phyloP scores from a whole-genome alignment of 53 echinoderm and acorn worm species.

The Arbacia lixula region DNA sequence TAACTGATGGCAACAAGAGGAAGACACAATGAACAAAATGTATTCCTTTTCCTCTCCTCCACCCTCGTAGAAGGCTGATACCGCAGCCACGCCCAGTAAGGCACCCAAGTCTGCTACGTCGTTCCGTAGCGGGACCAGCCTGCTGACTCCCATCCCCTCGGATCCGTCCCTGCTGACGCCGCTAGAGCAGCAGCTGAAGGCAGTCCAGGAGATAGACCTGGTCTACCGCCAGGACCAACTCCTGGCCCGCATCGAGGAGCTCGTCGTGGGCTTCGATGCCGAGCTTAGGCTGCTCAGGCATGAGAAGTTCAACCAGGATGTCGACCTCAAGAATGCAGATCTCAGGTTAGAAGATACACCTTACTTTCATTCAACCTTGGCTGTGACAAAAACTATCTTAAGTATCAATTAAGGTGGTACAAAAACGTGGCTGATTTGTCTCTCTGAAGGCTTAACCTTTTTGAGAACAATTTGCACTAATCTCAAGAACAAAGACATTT shows the following conservation, averaged over 20 bases:
- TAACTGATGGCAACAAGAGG: too few relatives aligned
- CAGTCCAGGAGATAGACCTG: constrained; percentile 78
- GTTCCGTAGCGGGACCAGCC: constrained; percentile 29
- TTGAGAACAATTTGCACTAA: too few relatives aligned
- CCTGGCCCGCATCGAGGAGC: constrained; percentile 61
- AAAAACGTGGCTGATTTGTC: too few relatives aligned
- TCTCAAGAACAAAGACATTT: too few relatives aligned
- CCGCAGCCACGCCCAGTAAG: too few relatives aligned
- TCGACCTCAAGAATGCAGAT: constrained; percentile 94
- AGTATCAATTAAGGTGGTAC: too few relatives aligned
- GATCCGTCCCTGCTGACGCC: constrained; percentile 53
- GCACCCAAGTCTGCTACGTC: constrained; percentile 40
- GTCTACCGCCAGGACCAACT: constrained; percentile 79
- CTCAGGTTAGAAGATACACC: constrained; percentile 64
- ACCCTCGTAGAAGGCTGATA: constrained; percentile 5
- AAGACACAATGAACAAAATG: background rate
- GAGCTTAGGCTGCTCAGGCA: constrained; percentile 92
- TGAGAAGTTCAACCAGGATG: constrained; percentile 83
- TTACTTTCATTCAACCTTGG: too few relatives aligned
- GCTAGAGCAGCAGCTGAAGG: constrained; percentile 83
- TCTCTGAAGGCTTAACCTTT: too few relatives aligned
- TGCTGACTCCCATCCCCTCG: constrained; percentile 26
- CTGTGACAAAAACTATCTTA: too few relatives aligned
- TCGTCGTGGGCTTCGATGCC: constrained; percentile 84
- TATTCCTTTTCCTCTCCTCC: background rate